These are phyloP conservation scores for Cryptophagus acutangulus DNA, from an alignment of 2,888 invertebrate species.

Conservation along the genomic window DNA sequence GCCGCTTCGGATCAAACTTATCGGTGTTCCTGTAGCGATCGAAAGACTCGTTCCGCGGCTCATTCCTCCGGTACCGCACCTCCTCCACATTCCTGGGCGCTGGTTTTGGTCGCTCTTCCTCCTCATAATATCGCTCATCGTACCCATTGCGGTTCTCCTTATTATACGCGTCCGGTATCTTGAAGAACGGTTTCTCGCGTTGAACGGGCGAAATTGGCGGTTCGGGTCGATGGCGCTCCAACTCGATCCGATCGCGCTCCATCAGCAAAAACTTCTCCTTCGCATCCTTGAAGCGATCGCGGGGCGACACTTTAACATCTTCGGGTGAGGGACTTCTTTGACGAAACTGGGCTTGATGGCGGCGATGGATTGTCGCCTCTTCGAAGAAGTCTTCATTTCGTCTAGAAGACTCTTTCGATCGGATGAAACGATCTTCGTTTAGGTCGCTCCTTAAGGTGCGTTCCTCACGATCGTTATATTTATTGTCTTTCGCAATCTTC, in stretches of 20 bases:
- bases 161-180: constrained; percentile 27
- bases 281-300: constrained; percentile 78
- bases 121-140: constrained; percentile 26
- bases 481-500: constrained; percentile 15
- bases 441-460: constrained; percentile 14
- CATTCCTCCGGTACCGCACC: constrained; percentile 34
- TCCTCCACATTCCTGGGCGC: constrained; percentile 39
- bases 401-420: constrained; percentile 2
- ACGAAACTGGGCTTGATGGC: constrained; percentile 25
- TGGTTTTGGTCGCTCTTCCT: constrained; percentile 36
- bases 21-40: constrained; percentile 35
- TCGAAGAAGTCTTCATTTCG: constrained; percentile 13
- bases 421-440: constrained; percentile 17
- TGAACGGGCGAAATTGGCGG: constrained; percentile 37
- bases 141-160: background rate
- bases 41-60: constrained; percentile 22
- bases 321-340: constrained; percentile 49
- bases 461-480: constrained; percentile 13
- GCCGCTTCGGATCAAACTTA: constrained; percentile 44
- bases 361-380: constrained; percentile 12
- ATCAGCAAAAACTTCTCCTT: constrained; percentile 80
- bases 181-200: constrained; percentile 33
- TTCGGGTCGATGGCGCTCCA: constrained; percentile 43
- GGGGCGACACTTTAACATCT: constrained; percentile 56
- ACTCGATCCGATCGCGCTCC: constrained; percentile 64